These are phyloP conservation scores for Papilio glaucus DNA, from an alignment of 1,140 invertebrate genomes.

Conservation along the genomic window DNA sequence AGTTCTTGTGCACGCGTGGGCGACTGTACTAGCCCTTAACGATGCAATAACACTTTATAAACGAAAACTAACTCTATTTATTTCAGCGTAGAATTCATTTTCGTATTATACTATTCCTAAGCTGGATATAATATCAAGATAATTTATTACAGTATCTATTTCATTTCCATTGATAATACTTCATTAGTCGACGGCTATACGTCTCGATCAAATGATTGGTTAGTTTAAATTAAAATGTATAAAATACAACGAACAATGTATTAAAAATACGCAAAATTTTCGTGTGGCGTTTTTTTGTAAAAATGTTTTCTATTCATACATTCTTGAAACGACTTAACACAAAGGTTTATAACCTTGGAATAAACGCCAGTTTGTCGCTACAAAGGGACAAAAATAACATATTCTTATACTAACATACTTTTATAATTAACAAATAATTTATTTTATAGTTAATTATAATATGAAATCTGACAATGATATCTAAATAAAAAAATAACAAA, in stretches of 20 bases:
- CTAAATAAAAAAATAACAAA: too few species aligned
- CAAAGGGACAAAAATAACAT: constrained; percentile 28
- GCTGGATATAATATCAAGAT: neutral
- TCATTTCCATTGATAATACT: constrained; percentile 30
- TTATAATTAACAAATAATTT: neutral
- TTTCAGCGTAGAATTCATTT: neutral
- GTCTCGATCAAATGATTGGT: neutral
- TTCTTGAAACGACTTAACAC: constrained; percentile 18
- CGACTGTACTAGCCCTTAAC: constrained; percentile 51
- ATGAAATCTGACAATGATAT: too few species aligned
- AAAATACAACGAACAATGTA: constrained; percentile 2
- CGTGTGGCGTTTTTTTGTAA: neutral
- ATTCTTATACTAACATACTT: constrained; percentile 10
- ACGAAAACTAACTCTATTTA: constrained; percentile 10
- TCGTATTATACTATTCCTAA: neutral
- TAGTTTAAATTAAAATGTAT: neutral
- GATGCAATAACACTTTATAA: constrained; percentile 35
- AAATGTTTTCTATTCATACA: constrained; percentile 26
- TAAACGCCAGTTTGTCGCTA: constrained; percentile 1
- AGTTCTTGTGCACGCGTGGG: constrained; percentile 73
- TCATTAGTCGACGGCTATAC: constrained; percentile 7
- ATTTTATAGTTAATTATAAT: neutral
- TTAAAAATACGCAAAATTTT: constrained; percentile 13
- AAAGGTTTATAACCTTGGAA: constrained; percentile 28
- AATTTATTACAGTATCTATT: constrained; percentile 12